phyloP scores from a whole-genome alignment of 2,113 vertebrate species.

The Pterocles orientalis region DNA sequence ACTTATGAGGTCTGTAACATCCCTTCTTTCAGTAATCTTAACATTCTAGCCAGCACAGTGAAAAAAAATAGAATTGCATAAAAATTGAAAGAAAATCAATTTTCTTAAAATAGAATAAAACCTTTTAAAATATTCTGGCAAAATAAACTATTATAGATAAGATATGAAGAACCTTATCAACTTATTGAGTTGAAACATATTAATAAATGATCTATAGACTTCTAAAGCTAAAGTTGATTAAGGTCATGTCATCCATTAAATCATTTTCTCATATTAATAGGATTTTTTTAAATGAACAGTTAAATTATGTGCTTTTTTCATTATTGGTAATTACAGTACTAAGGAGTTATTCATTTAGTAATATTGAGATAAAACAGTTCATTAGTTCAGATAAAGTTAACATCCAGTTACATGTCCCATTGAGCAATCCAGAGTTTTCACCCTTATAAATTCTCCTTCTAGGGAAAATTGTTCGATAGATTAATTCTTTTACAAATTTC shows the following conservation, averaged over 20 bases:
- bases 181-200: slow-evolving; percentile 57
- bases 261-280: slow-evolving; percentile 48
- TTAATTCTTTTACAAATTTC: not conserved
- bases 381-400: slow-evolving; percentile 58
- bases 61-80: not conserved
- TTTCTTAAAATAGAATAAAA: slow-evolving; percentile 26
- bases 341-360: slow-evolving; percentile 60
- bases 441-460: not conserved
- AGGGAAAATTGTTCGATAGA: not conserved
- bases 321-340: slow-evolving; percentile 57
- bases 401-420: not conserved
- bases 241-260: slow-evolving; percentile 61
- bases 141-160: slow-evolving; percentile 47
- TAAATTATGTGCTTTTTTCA: slow-evolving; percentile 62
- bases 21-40: not conserved
- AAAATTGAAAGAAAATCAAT: slow-evolving; percentile 27
- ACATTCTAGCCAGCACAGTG: not conserved
- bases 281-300: slow-evolving; percentile 14
- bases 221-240: slow-evolving; percentile 60
- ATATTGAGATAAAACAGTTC: slow-evolving; percentile 58
- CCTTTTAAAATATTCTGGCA: slow-evolving; percentile 27
- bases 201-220: slow-evolving; percentile 51
- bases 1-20: fast-evolving
- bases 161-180: slow-evolving; percentile 28
- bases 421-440: not conserved